Evolutionary conservation across 2,113 vertebrate species (phyloP), one percentile per base, ranked within the genome.

Genomic region (Trematocara stigmaticum): DNA sequence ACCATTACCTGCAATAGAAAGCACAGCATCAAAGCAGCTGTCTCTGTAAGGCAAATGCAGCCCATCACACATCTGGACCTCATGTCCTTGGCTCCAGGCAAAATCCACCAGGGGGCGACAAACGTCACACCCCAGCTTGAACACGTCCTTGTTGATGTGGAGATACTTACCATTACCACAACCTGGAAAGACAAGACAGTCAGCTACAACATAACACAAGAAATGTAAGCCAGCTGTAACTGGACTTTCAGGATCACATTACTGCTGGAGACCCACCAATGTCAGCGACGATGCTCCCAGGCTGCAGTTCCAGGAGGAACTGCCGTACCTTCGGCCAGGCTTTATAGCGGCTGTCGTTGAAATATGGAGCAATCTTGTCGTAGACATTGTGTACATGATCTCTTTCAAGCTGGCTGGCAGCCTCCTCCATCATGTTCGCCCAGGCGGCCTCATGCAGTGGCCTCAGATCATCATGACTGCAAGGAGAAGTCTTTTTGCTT

Each of bases 141-240:
- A 96, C 87, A 83, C 93, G 31, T 95, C 88, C 88, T 93, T 94
- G 91, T 92, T 97, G 91, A 97, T 97, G 95, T 91, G 94, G 86
- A 97, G 95, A 57, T 97, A 96, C 95, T 97, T 97, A 49, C 96
- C 96, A 85, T 97, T 97, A 81, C 96, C 87, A 56, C 96, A 97
- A 81, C 96, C 97, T 97, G 89, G 20, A 86, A 47, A 29, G 83
- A 45, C 42, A 84, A 78, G 12, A 66, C 42, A 42, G 59, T 79
- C 56, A 85, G 47, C 38, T 10, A 11, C 18, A 35, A 10, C 45
- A 52, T 16, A 4, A 12, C 18, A 87, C 5, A 4, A 26, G 8
- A 26, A n/a, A 12, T 56, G 31, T 61, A n/a, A 80, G 83, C 11
- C 49, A 9, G 10, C 10, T 49, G 57, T 23, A 35, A 20, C 6